These are phyloP conservation scores for Nephila pilipes DNA, from an alignment of 1,140 invertebrate genomes.

Conservation along the genomic window DNA sequence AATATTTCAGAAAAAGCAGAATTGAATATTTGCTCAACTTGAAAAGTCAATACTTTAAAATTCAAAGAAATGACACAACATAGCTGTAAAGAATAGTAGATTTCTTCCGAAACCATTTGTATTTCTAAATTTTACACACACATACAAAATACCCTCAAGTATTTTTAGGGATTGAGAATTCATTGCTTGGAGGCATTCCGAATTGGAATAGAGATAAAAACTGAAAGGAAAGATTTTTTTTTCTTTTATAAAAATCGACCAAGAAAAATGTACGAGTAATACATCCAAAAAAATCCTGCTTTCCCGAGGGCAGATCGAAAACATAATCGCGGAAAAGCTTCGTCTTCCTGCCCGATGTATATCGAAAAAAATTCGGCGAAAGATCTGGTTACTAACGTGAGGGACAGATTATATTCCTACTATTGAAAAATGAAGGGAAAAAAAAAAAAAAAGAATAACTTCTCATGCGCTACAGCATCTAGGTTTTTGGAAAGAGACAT, in stretches of 20 bases:
- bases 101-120: too few relatives aligned
- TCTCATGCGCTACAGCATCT: neutral
- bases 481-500: neutral
- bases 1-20: too few relatives aligned
- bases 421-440: neutral
- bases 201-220: neutral
- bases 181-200: neutral
- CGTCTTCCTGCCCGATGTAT: neutral
- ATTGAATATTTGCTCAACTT: too few relatives aligned
- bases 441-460: neutral
- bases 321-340: conserved; percentile 13
- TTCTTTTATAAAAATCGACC: neutral
- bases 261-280: neutral
- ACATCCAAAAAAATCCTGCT: neutral
- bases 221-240: neutral
- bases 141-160: neutral
- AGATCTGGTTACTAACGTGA: neutral
- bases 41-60: too few relatives aligned
- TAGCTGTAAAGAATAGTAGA: too few relatives aligned
- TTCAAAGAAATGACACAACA: too few relatives aligned
- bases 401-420: neutral
- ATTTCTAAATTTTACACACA: too few relatives aligned
- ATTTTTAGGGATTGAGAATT: neutral
- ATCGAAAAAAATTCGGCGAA: neutral
- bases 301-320: neutral